Conservation (phyloP, 1,140 invertebrate species). For the Drosophila pseudoobscura region DNA sequence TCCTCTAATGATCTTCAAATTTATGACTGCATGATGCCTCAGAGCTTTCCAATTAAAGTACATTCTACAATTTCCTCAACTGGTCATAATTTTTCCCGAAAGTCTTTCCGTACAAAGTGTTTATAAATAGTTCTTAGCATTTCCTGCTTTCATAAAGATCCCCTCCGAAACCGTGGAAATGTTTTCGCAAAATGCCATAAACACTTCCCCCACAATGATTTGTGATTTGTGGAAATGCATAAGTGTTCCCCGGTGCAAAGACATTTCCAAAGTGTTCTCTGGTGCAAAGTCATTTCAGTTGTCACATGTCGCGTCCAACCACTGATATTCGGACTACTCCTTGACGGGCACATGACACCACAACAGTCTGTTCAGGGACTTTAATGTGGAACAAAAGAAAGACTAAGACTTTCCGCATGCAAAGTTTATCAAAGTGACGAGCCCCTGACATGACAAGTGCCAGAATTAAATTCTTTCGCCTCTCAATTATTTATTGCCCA, state of each 20-base stretch:
- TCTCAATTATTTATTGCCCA: slow-evolving; percentile 20
- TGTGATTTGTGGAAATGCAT: slow-evolving; percentile 7
- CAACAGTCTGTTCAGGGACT: slow-evolving; percentile 6
- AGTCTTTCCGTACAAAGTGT: background rate
- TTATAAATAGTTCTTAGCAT: slow-evolving; percentile 8
- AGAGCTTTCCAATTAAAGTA: too few species aligned
- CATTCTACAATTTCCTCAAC: too few species aligned
- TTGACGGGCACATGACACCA: slow-evolving; percentile 20
- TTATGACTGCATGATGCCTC: background rate
- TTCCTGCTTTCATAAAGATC: slow-evolving; percentile 16
- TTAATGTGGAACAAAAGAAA: slow-evolving; percentile 20
- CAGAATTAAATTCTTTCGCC: slow-evolving; percentile 2
- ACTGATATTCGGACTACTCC: slow-evolving; percentile 3
- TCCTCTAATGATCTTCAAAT: background rate
- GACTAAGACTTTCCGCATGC: slow-evolving; percentile 30
- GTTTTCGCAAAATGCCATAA: slow-evolving; percentile 19
- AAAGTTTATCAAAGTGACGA: slow-evolving; percentile 17
- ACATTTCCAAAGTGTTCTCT: background rate
- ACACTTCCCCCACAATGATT: slow-evolving; percentile 18
- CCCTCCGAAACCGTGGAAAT: slow-evolving; percentile 12
- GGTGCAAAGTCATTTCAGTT: slow-evolving; percentile 9
- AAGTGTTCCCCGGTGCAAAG: slow-evolving; percentile 6
- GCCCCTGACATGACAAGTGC: slow-evolving; percentile 16
- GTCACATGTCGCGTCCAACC: slow-evolving; percentile 14
- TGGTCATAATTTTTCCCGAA: too few species aligned